Evolutionary conservation across 2,888 invertebrate species (phyloP).

Genomic region (Lordiphosa andalusiaca): DNA sequence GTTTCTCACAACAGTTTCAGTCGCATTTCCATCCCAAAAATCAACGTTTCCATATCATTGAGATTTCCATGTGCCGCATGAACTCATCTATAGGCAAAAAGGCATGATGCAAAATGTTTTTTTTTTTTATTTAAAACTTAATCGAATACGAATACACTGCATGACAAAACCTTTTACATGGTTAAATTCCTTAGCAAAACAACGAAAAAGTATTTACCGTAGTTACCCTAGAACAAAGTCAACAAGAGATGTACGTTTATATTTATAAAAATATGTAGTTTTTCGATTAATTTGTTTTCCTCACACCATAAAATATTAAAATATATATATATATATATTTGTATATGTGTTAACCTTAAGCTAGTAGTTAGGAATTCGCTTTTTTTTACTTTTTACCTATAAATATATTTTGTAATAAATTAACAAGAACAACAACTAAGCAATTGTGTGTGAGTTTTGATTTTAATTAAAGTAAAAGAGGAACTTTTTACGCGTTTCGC

Average conservation of each 20-base stretch:
- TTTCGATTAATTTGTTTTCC: conserved; percentile 7
- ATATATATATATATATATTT: no score
- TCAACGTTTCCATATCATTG: conserved; percentile 22
- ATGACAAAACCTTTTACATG: conserved; percentile 21
- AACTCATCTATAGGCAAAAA: background rate
- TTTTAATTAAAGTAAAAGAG: no score
- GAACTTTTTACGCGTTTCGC: conserved; percentile 14
- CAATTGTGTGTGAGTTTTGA: no score
- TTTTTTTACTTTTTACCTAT: background rate
- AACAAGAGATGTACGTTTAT: conserved; percentile 23
- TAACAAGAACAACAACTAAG: no score
- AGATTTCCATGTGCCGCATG: conserved; percentile 26
- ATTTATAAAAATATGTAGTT: conserved; percentile 2
- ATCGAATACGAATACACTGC: conserved; percentile 23
- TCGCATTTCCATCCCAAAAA: conserved; percentile 6
- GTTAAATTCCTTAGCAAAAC: no score
- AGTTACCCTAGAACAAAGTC: conserved; percentile 35
- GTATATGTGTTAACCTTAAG: no score
- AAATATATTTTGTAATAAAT: conserved; percentile 7
- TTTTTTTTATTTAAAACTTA: background rate
- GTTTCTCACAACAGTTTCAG: conserved; percentile 15
- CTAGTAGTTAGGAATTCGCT: no score
- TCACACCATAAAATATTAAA: conserved; percentile 2
- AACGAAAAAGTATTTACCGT: conserved; percentile 28
- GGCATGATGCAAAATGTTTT: no score